Evolutionary conservation across 2,888 invertebrate genomes (phyloP).

Genomic region (Hyles lineata): DNA sequence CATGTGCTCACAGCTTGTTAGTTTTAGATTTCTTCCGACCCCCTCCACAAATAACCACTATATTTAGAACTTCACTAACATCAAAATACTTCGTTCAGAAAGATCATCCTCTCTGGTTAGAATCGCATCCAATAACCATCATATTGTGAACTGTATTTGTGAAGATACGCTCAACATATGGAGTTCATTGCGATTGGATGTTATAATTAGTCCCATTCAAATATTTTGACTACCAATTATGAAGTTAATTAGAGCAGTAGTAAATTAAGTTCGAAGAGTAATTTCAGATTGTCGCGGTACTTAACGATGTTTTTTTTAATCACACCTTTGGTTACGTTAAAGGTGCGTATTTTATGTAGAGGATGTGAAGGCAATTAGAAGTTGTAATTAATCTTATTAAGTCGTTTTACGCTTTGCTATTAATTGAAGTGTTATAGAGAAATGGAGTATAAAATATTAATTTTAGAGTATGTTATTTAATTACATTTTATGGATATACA

Average conservation of each 20-base stretch:
- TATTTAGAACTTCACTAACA: background rate
- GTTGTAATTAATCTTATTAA: background rate
- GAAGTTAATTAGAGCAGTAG: conserved; percentile 48
- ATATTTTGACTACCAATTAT: conserved; percentile 53
- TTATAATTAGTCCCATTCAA: conserved; percentile 43
- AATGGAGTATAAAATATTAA: background rate
- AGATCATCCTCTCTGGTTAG: background rate
- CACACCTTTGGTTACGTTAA: conserved; percentile 2
- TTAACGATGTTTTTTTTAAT: conserved; percentile 15
- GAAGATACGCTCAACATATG: background rate
- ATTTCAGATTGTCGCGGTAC: conserved; percentile 27
- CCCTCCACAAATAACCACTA: background rate
- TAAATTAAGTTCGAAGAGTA: conserved; percentile 36
- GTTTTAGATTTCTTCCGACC: conserved; percentile 61
- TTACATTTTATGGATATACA: too few relatives aligned
- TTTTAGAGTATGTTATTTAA: too few relatives aligned
- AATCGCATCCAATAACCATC: background rate
- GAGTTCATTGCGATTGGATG: background rate
- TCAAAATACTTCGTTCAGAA: background rate
- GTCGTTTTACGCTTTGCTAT: background rate
- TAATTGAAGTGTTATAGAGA: background rate
- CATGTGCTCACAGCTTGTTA: conserved; percentile 69
- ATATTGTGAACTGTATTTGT: background rate
- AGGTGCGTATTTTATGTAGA: background rate
- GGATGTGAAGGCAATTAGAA: background rate